Base-by-base conservation (phyloP, 2,888 invertebrate genomes). In the Formica aserva region DNA sequence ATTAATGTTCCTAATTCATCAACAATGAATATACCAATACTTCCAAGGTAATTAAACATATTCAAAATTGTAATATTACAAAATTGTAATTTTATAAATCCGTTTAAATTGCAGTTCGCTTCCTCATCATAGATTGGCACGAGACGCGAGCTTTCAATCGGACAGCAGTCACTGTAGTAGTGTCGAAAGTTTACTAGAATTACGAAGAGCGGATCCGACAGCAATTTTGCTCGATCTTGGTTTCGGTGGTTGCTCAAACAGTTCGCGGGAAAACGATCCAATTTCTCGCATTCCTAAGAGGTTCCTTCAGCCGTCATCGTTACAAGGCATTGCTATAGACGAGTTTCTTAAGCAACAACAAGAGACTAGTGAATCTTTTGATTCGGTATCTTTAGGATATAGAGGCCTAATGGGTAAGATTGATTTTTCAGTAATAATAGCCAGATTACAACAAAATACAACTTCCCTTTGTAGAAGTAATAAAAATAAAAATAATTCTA, bases 151-250 rank as follows among this genome's bases (percentile, higher is more conserved):
- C 66, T 85, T 95, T 32, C 95, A 95, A 82, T 95, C 95, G 18
- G 95, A 95, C 84, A 95, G 96, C 78, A 97, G 97, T 91, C 96
- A 96, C 85, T 97, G 97, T 92, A 98, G 98, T 76, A 96, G 97
- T 92, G 97, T 98, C 52, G 97, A 98, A 93, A 98, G 97, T 93
- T 96, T 98, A 72, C 95, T 98, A 91, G 98, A 98, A 91, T 96
- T 97, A 26, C 96, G 98, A 57, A 97, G 97, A 92, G 97, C 98
- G 32, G 98, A 99, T 95, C 98, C 98, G 0, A 98, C 98, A 94
- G 97, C 98, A 78, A 97, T 99, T 80, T 95, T 99, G 41, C 95
- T 98, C 74, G 97, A 97, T 88, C 95, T 98, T 78, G 98, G 98
- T 15, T 98, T 98, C 94, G 98, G 98, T 0, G 97, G 97, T 11